Base-by-base conservation (phyloP, 2,797 vertebrate genomes). In the Sternarchorhynchus goeldii region DNA sequence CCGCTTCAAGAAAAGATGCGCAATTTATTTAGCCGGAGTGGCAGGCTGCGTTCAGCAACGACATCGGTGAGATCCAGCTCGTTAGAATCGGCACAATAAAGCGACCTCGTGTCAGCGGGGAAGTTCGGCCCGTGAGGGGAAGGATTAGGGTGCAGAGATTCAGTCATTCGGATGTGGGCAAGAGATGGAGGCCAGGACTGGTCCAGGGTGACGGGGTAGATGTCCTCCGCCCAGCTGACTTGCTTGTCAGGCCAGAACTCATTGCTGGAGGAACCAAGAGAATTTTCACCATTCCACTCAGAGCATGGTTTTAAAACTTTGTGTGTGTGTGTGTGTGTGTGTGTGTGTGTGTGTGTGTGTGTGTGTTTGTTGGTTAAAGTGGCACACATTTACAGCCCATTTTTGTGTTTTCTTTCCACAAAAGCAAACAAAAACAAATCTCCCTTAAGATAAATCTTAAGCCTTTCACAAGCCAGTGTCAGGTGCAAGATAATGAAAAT, bases 31-130 rank as follows among this genome's bases (percentile, higher is more conserved):
- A 87, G 89, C 86, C 86, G 85, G 88, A 90, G 92, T 90, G 85
- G 90, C 89, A 88, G 89, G 87, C 86, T 86, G 86, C 41, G 41
- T 10, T 5, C 41, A 8, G 1, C 91, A 89, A 90, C 87, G 79
- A 88, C 87, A 90, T 94, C 91, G 93, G 90, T 86, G 89, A 45
- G 90, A 93, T 90, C 90, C 82, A 91, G 90, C 90, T 90, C 91
- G 89, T 91, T 91, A 92, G 93, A 83, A 81, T 76, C 34, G 76
- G 29, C 45, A 36, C 81, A 81, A 83, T 92, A 90, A 83, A 83
- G 82, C 76, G 87, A 88, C 90, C 90, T 91, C 88, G 90, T 85
- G 88, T 91, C 91, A 91, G 91, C 91, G 5, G 45, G 66, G 82
- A 85, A 82, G 80, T 82, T 80, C 45, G 58, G 72, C 68, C 25